Percentiles rank a stretch among this genome's conserved stretches.
Evolutionary conservation across 1,140 invertebrate species (phyloP).

Genomic region (Armadillidium nasatum): DNA sequence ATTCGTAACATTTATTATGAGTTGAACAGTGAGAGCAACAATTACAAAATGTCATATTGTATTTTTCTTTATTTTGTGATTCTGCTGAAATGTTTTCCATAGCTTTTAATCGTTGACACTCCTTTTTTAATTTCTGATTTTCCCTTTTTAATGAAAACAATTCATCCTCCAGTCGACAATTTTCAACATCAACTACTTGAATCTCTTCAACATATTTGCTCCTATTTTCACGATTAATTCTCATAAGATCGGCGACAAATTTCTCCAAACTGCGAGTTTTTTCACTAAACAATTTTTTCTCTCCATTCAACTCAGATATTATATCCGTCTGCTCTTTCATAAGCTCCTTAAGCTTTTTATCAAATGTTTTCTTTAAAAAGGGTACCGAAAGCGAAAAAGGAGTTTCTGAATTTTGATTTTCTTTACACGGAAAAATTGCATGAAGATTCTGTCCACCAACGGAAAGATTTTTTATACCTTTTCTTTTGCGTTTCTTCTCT

Average conservation of each 20-base stretch:
- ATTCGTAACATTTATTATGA: not conserved
- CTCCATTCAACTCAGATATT: not conserved
- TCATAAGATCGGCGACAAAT: not conserved
- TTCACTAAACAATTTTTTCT: not conserved
- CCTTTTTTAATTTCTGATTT: not conserved
- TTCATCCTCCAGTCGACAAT: not conserved
- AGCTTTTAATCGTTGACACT: not conserved
- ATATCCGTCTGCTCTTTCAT: not conserved
- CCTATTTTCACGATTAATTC: not conserved
- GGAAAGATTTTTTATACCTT: not conserved
- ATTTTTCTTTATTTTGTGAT: no score
- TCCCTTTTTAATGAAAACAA: not conserved
- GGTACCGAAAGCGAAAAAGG: not conserved
- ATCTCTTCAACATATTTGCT: not conserved
- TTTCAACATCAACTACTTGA: not conserved
- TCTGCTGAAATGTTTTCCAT: no score
- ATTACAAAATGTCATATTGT: no score
- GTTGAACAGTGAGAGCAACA: not conserved
- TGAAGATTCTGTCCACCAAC: not conserved
- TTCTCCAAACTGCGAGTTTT: not conserved
- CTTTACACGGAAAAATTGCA: not conserved
- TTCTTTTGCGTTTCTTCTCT: not conserved
- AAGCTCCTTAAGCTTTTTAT: not conserved
- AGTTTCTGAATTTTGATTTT: not conserved
- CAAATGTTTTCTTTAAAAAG: not conserved